A percentile compares a stretch with the other conserved stretches of the same genome.
phyloP scores from a whole-genome alignment of 1,140 invertebrate species.

The Drosophila navojoa region DNA sequence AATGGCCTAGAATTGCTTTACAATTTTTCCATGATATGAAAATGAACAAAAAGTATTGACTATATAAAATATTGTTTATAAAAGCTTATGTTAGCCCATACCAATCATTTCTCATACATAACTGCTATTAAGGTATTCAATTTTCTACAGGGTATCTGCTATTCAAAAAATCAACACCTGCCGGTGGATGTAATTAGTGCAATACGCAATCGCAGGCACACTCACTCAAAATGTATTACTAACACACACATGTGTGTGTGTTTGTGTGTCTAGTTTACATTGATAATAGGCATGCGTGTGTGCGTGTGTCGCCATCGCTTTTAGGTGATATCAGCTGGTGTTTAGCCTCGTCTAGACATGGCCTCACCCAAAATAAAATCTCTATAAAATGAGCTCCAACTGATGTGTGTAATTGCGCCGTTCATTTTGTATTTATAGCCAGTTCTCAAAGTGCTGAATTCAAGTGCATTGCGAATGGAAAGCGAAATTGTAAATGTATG shows the following conservation, averaged over 20 bases:
- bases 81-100: too few species aligned
- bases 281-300: conserved; percentile 52
- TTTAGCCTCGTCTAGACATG: conserved; percentile 52
- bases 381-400: not conserved
- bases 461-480: conserved; percentile 43
- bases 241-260: conserved; percentile 9
- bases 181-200: conserved; percentile 12
- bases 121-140: too few species aligned
- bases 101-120: too few species aligned
- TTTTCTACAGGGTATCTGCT: not conserved
- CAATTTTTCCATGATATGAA: too few species aligned
- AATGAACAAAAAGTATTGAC: too few species aligned
- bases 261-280: conserved; percentile 61
- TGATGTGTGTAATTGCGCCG: conserved; percentile 18
- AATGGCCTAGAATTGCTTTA: too few species aligned
- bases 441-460: conserved; percentile 67
- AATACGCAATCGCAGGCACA: conserved; percentile 49
- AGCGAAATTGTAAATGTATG: not conserved
- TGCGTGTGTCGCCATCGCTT: conserved; percentile 16
- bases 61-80: not conserved
- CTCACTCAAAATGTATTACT: conserved; percentile 7
- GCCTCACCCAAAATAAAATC: conserved; percentile 64
- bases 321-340: conserved; percentile 40
- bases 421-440: conserved; percentile 54
- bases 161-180: not conserved